Evolutionary conservation across 2,888 invertebrate genomes (phyloP).

Genomic region (Amphipoea oculea): DNA sequence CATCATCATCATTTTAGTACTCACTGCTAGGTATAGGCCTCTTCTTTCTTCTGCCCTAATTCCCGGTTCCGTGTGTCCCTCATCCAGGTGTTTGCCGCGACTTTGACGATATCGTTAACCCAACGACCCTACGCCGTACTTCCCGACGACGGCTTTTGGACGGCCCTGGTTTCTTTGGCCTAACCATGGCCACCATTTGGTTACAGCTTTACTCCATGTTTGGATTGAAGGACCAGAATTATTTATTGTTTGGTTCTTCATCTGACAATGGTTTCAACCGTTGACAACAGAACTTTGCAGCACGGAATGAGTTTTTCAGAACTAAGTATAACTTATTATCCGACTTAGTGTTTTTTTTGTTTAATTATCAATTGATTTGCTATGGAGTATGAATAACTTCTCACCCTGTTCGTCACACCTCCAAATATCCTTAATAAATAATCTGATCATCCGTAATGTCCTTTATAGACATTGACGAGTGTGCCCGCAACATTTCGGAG

Average conservation of each 20-base stretch:
- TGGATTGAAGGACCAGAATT: background rate
- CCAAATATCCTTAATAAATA: background rate
- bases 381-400: too few relatives aligned
- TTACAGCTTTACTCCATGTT: background rate
- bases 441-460: background rate
- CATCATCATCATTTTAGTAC: background rate
- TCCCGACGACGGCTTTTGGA: background rate
- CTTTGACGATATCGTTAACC: background rate
- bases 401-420: too few relatives aligned
- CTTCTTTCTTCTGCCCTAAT: background rate
- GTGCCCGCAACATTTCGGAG: constrained; percentile 93
- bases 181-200: background rate
- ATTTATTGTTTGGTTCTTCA: background rate
- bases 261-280: too few relatives aligned
- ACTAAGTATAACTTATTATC: too few relatives aligned
- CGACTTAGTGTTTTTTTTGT: background rate
- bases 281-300: background rate
- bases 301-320: too few relatives aligned
- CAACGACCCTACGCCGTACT: too few relatives aligned
- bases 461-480: constrained; percentile 95
- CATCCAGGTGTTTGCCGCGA: background rate
- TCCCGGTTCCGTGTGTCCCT: background rate
- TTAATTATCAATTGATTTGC: background rate
- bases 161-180: background rate
- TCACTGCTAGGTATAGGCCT: background rate